A percentile compares a stretch with the other conserved stretches of the same genome.
Conservation (phyloP, 2,888 invertebrate species). For the Lithophane ornitopus region DNA sequence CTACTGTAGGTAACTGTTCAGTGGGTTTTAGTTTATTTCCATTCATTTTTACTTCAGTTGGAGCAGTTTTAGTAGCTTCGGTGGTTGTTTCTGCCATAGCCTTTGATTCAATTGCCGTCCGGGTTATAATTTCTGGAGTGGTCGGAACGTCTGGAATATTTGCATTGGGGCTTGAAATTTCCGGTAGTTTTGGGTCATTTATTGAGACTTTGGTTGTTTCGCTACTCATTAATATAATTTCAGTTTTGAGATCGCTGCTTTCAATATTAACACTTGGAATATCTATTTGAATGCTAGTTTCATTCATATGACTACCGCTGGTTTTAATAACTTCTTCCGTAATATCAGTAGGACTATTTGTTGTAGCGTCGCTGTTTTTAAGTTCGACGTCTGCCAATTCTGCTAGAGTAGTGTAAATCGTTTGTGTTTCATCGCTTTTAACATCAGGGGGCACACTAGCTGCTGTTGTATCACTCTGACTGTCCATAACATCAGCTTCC, state of each 20-base stretch:
- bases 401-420: conserved; percentile 11
- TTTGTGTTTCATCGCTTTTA: conserved; percentile 26
- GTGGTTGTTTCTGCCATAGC: conserved; percentile 38
- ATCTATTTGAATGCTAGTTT: conserved; percentile 57
- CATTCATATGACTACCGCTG: conserved; percentile 27
- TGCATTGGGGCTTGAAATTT: conserved; percentile 11
- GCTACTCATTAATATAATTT: conserved; percentile 59
- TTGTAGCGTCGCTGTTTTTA: conserved; percentile 29
- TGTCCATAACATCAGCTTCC: conserved; percentile 3
- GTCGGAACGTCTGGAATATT: conserved; percentile 20
- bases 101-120: conserved; percentile 33
- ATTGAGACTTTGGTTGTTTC: conserved; percentile 39
- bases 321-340: conserved; percentile 31
- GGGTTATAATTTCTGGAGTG: conserved; percentile 32
- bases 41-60: conserved; percentile 37
- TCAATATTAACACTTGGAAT: conserved; percentile 48
- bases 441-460: not conserved
- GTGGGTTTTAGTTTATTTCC: conserved; percentile 47
- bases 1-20: conserved; percentile 78
- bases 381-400: conserved; percentile 9
- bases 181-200: conserved; percentile 17
- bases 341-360: conserved; percentile 14
- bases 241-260: conserved; percentile 61
- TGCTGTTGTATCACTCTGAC: conserved; percentile 1
- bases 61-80: conserved; percentile 37